Evolutionary conservation across 1,140 invertebrate genomes (phyloP).

Genomic region (Drosophila nebulosa): DNA sequence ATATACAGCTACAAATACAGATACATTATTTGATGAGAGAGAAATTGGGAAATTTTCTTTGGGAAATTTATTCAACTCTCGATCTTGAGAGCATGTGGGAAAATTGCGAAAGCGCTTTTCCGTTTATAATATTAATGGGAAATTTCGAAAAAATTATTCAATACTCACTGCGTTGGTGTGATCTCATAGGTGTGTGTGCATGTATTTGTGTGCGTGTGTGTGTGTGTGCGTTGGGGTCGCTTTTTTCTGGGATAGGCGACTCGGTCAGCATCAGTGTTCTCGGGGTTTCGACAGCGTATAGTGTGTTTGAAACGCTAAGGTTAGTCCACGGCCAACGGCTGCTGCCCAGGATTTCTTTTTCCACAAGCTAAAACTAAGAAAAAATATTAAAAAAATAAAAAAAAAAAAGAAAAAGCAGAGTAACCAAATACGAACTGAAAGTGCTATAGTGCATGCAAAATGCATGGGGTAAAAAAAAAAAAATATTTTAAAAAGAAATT

Average conservation of each 20-base stretch:
- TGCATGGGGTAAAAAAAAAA: conserved; percentile 26
- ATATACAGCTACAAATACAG: neutral
- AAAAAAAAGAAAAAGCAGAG: conserved; percentile 13
- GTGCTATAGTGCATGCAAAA: conserved; percentile 55
- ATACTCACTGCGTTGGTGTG: conserved; percentile 56
- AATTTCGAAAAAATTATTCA: conserved; percentile 72
- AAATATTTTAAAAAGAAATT: conserved; percentile 17
- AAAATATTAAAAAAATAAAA: conserved; percentile 23
- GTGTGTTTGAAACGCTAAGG: conserved; percentile 82
- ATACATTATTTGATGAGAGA: conserved; percentile 2
- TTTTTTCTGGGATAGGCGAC: conserved; percentile 64
- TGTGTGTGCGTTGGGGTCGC: conserved; percentile 62
- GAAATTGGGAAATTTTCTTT: neutral
- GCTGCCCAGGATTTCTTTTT: conserved; percentile 57
- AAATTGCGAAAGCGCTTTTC: conserved; percentile 71
- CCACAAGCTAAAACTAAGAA: neutral
- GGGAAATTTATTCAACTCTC: conserved; percentile 52
- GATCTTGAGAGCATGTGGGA: conserved; percentile 12
- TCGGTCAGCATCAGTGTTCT: conserved; percentile 81
- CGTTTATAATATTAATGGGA: conserved; percentile 66
- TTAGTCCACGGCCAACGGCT: conserved; percentile 71
- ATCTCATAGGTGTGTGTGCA: conserved; percentile 29
- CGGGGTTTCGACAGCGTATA: conserved; percentile 81
- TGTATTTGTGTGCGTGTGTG: conserved; percentile 45
- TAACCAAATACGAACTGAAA: conserved; percentile 8